Conservation (phyloP, 2,888 invertebrate genomes). For the Bruchidius siliquastri region DNA sequence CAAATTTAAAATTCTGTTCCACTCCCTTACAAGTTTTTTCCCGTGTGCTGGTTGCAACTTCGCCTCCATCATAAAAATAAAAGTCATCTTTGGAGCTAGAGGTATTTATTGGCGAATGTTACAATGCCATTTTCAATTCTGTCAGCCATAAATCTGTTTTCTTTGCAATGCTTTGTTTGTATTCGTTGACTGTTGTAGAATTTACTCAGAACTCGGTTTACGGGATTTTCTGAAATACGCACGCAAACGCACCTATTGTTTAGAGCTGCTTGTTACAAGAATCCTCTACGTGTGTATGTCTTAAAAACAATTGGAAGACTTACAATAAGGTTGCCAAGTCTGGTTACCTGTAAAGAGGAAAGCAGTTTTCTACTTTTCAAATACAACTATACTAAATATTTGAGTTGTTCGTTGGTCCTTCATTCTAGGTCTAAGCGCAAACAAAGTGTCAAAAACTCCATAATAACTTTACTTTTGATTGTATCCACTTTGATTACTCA, state of each 20-base stretch:
- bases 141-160: conserved; percentile 20
- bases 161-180: conserved; percentile 6
- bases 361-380: too few relatives aligned
- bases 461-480: too few relatives aligned
- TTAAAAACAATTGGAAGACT: too few relatives aligned
- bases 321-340: too few relatives aligned
- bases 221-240: not conserved
- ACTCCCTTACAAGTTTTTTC: conserved; percentile 24
- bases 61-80: conserved; percentile 28
- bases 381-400: too few relatives aligned
- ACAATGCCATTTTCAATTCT: conserved; percentile 32
- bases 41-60: conserved; percentile 4
- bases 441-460: too few relatives aligned
- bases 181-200: not conserved
- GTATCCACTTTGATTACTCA: too few relatives aligned
- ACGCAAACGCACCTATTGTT: not conserved
- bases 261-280: not conserved
- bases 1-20: conserved; percentile 37
- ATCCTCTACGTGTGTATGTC: too few relatives aligned
- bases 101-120: conserved; percentile 33
- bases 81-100: conserved; percentile 31
- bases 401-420: too few relatives aligned
- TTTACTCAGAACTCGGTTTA: not conserved
- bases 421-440: too few relatives aligned
- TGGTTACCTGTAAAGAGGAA: too few relatives aligned